Percentiles rank a stretch among this genome's conserved stretches.
These are phyloP conservation scores for Ophthalmolycus amberensis DNA, from an alignment of 2,113 vertebrate genomes.

Conservation along the genomic window DNA sequence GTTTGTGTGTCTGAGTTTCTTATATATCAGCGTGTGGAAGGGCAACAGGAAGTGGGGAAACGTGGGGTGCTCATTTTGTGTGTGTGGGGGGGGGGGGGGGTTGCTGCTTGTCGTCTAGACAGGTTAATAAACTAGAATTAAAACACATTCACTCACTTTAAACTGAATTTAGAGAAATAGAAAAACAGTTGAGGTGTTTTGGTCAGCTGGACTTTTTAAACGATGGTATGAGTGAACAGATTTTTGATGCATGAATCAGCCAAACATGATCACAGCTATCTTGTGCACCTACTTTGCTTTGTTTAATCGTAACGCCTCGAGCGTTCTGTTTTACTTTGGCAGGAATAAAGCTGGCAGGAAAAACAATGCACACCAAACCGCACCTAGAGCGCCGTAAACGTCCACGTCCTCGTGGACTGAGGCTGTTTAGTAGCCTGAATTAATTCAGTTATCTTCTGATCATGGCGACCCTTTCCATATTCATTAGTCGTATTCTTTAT, in stretches of 20 bases:
- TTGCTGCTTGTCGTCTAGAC: constrained; percentile 26
- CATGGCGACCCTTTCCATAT: too few species aligned
- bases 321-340: background rate
- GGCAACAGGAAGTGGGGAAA: constrained; percentile 38
- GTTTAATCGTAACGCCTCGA: background rate
- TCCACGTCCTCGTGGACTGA: too few species aligned
- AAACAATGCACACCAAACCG: background rate
- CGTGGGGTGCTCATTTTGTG: constrained; percentile 13
- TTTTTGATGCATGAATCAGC: background rate
- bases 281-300: too few species aligned
- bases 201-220: background rate
- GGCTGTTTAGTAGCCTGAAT: background rate
- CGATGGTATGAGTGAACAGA: background rate
- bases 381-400: background rate
- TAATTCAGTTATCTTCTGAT: background rate
- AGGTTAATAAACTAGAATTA: background rate
- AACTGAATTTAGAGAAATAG: background rate
- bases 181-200: background rate
- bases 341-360: background rate
- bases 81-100: background rate
- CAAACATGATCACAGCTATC: background rate
- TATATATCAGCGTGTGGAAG: constrained; percentile 5
- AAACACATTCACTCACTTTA: constrained; percentile 9
- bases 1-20: constrained; percentile 29
- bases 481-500: background rate